phyloP scores from a whole-genome alignment of 2,113 vertebrate species.

The Syngnathus typhle region DNA sequence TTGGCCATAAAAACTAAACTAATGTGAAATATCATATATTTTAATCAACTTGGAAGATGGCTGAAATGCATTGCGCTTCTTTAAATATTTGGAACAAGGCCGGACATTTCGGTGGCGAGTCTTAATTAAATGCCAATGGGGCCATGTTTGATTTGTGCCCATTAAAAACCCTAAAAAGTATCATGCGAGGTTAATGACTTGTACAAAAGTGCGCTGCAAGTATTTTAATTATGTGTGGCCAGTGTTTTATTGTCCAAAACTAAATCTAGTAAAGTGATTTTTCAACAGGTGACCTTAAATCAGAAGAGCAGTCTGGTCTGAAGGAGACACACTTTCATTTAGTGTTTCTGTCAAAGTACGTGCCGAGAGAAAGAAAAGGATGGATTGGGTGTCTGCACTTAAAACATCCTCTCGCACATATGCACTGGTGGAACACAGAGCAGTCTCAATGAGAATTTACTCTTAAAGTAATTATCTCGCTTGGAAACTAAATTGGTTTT shows the following conservation, averaged over 20 bases:
- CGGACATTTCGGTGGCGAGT: constrained; percentile 60
- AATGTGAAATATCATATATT: constrained; percentile 77
- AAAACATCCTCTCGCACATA: constrained; percentile 16
- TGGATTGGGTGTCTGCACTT: constrained; percentile 38
- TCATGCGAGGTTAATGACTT: constrained; percentile 69
- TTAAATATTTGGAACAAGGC: constrained; percentile 67
- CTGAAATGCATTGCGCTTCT: constrained; percentile 59
- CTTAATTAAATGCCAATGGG: constrained; percentile 73
- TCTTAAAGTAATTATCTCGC: constrained; percentile 51
- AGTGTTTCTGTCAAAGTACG: constrained; percentile 41
- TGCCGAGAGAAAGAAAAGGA: constrained; percentile 38
- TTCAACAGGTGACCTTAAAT: constrained; percentile 52
- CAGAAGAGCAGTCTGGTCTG: constrained; percentile 44
- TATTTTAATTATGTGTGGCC: constrained; percentile 66
- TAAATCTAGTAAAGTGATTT: constrained; percentile 64
- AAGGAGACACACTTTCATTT: constrained; percentile 62
- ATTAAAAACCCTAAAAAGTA: constrained; percentile 74
- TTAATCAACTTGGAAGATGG: constrained; percentile 73
- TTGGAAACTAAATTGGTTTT: constrained; percentile 23
- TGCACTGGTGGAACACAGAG: not conserved
- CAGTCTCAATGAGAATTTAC: constrained; percentile 45
- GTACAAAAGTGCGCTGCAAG: constrained; percentile 40
- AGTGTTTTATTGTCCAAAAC: constrained; percentile 72
- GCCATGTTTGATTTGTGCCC: constrained; percentile 71
- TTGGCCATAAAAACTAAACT: constrained; percentile 73